Conservation (phyloP, 2,797 vertebrate genomes). For the Kryptopterus vitreolus region DNA sequence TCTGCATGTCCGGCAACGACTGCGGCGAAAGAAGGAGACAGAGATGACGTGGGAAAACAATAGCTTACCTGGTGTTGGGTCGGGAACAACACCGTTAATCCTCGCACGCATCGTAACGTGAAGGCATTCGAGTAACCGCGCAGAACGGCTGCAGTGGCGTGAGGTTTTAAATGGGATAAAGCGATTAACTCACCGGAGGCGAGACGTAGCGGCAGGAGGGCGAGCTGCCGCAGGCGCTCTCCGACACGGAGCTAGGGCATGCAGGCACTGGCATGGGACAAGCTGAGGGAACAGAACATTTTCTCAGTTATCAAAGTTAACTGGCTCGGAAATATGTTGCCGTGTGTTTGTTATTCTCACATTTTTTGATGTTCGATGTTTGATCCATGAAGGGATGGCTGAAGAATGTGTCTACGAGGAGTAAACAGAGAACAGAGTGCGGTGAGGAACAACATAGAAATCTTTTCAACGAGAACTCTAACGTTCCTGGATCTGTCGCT, state of each 20-base stretch:
- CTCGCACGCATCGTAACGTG: background rate
- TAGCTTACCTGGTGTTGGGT: conserved; percentile 39
- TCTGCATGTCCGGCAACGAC: conserved; percentile 96
- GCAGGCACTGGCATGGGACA: conserved; percentile 92
- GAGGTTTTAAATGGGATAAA: background rate
- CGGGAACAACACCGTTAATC: conserved; percentile 18
- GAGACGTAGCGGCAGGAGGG: conserved; percentile 90
- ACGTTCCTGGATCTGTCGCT: background rate
- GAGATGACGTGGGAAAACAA: background rate
- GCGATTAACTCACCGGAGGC: conserved; percentile 83
- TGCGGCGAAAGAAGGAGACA: conserved; percentile 56
- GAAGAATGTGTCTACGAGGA: conserved; percentile 86
- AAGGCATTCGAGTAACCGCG: background rate
- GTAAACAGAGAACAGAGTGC: conserved; percentile 10
- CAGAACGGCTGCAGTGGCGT: conserved; percentile 17
- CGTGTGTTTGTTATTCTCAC: conserved; percentile 70
- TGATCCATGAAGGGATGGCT: conserved; percentile 92
- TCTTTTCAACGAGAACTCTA: background rate
- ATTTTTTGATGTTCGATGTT: conserved; percentile 87
- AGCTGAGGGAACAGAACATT: conserved; percentile 68
- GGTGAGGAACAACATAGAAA: background rate
- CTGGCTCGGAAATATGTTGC: background rate
- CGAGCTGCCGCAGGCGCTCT: conserved; percentile 88
- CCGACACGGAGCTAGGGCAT: conserved; percentile 76
- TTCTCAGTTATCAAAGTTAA: background rate